These are phyloP conservation scores for Sarcophilus harrisii DNA, from an alignment of 2,797 vertebrate genomes.

Conservation along the genomic window DNA sequence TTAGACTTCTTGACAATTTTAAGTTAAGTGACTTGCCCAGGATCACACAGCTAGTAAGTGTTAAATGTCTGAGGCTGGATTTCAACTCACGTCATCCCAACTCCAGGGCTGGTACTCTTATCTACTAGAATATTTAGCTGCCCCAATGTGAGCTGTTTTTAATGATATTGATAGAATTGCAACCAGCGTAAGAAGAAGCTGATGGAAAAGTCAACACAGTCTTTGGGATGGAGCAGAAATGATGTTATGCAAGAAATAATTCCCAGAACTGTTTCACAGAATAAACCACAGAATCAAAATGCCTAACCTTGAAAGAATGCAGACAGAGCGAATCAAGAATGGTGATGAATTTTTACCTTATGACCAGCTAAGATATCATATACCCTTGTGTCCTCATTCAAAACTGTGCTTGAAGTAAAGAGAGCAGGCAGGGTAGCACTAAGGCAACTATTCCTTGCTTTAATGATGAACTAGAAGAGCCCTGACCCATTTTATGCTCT, in stretches of 20 bases:
- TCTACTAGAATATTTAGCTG: too few relatives aligned
- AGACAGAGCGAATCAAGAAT: background rate
- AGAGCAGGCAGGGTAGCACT: background rate
- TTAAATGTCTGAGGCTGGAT: too few relatives aligned
- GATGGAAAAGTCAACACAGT: background rate
- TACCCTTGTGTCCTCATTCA: background rate
- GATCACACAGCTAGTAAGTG: too few relatives aligned
- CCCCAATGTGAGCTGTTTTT: background rate
- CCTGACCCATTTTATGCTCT: background rate
- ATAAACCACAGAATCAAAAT: constrained; percentile 9
- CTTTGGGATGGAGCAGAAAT: background rate
- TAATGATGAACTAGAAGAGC: background rate
- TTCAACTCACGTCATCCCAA: too few relatives aligned
- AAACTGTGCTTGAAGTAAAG: constrained; percentile 35
- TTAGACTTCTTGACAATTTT: background rate
- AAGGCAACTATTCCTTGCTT: background rate
- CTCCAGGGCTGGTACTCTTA: too few relatives aligned
- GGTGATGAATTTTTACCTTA: background rate
- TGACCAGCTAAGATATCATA: background rate
- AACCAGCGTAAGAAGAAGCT: background rate
- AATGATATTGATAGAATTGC: background rate
- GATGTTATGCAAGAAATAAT: background rate
- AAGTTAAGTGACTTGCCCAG: too few relatives aligned
- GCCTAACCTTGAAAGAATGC: background rate
- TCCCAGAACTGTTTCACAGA: background rate